A percentile compares a stretch with the other conserved stretches of the same genome.
Evolutionary conservation across 2,113 vertebrate genomes (phyloP).

Genomic region (Dendrocopos noguchii): DNA sequence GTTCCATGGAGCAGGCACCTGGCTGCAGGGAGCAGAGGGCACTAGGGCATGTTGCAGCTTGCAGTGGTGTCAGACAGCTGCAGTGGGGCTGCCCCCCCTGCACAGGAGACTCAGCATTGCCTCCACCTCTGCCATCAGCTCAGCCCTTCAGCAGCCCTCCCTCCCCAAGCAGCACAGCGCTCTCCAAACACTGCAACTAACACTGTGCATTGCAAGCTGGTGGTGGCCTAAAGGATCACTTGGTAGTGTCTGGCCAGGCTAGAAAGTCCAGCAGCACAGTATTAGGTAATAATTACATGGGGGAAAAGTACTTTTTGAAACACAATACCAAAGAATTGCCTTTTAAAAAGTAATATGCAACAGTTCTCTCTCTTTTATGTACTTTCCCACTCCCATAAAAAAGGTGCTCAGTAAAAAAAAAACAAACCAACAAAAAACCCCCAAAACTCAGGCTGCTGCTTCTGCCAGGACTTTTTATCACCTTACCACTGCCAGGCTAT

Average conservation of each 20-base stretch:
- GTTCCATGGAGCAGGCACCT: too few relatives aligned
- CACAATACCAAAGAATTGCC: neutral
- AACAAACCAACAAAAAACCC: too few relatives aligned
- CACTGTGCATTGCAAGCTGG: neutral
- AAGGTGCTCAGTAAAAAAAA: neutral
- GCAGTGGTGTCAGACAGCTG: neutral
- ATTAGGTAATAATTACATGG: neutral
- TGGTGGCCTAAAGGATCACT: neutral
- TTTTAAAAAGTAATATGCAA: neutral
- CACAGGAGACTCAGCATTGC: neutral
- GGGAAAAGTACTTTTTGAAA: neutral
- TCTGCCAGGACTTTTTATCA: neutral
- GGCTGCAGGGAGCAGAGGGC: rapidly evolving
- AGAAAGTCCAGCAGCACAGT: neutral
- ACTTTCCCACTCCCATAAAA: neutral
- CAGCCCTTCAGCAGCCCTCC: neutral
- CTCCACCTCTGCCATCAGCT: neutral
- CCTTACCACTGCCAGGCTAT: neutral
- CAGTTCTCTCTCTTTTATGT: neutral
- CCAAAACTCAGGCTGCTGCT: neutral
- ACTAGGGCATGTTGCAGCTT: rapidly evolving
- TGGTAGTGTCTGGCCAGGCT: neutral
- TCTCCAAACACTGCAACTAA: neutral
- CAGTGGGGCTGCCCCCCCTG: neutral
- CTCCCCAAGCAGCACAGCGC: neutral